Evolutionary conservation across 2,888 invertebrate genomes (phyloP).

Genomic region (Tortrix viridana): DNA sequence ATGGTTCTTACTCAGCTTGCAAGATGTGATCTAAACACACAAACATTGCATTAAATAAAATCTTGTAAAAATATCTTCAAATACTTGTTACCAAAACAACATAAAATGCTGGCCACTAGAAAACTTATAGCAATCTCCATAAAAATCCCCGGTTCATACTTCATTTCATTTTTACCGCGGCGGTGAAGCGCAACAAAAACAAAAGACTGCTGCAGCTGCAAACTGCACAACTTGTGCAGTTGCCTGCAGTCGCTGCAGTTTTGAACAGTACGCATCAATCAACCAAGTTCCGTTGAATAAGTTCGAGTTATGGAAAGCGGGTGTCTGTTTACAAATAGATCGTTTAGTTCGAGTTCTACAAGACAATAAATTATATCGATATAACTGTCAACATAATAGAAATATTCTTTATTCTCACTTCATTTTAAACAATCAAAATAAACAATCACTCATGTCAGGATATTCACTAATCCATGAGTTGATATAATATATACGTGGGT

Average conservation of each 20-base stretch:
- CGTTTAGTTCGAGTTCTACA: too few relatives aligned
- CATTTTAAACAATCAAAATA: too few relatives aligned
- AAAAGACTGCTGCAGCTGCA: conserved; percentile 24
- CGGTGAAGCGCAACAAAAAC: conserved; percentile 26
- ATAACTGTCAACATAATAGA: too few relatives aligned
- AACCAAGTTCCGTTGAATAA: conserved; percentile 1
- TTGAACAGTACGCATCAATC: conserved; percentile 12
- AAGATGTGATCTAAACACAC: too few relatives aligned
- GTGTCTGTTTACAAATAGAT: neutral
- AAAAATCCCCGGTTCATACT: conserved; percentile 23
- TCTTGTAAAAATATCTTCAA: too few relatives aligned
- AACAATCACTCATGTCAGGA: too few relatives aligned
- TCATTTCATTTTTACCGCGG: conserved; percentile 15
- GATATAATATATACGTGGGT: too few relatives aligned
- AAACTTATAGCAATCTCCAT: neutral
- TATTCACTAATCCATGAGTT: too few relatives aligned
- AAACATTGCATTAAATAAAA: too few relatives aligned
- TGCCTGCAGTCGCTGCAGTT: conserved; percentile 1
- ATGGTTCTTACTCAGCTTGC: too few relatives aligned
- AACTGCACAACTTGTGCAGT: conserved; percentile 11
- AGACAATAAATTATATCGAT: too few relatives aligned
- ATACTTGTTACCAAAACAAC: neutral
- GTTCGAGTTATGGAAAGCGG: neutral
- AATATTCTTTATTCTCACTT: too few relatives aligned
- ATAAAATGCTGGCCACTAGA: neutral